A percentile compares a stretch with the other conserved stretches of the same genome.
Conservation (phyloP, 2,113 vertebrate species). For the Eolophus roseicapilla region DNA sequence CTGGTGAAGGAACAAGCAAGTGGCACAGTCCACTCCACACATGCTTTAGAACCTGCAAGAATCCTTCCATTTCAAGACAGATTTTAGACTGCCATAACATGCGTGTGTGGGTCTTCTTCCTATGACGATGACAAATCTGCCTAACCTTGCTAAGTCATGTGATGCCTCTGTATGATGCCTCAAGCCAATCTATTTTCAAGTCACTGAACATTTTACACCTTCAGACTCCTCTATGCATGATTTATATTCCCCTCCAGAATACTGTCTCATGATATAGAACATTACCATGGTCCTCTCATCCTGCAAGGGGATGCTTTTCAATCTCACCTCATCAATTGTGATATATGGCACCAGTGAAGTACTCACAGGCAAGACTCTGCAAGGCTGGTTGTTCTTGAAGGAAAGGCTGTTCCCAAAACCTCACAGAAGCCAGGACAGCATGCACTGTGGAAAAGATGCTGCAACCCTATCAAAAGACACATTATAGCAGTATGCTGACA, state of each 20-base stretch:
- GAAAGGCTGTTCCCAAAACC: background rate
- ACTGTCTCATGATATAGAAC: background rate
- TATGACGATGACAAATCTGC: background rate
- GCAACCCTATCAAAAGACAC: background rate
- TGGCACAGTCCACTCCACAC: rapidly evolving
- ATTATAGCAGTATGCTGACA: background rate
- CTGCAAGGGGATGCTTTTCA: background rate
- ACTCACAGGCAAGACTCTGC: rapidly evolving
- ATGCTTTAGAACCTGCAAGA: background rate
- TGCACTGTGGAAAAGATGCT: background rate
- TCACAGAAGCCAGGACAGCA: background rate
- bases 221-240: background rate
- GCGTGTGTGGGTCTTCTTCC: rapidly evolving
- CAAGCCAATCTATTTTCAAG: background rate
- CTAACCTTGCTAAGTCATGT: background rate
- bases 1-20: background rate
- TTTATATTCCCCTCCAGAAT: background rate
- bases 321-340: background rate
- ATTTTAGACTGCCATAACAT: background rate
- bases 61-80: background rate
- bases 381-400: background rate
- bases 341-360: background rate
- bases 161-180: background rate
- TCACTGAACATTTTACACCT: background rate
- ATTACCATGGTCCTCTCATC: background rate